These are phyloP conservation scores for Aphaenogaster ashmeadi DNA, from an alignment of 1,140 invertebrate genomes.

Conservation along the genomic window DNA sequence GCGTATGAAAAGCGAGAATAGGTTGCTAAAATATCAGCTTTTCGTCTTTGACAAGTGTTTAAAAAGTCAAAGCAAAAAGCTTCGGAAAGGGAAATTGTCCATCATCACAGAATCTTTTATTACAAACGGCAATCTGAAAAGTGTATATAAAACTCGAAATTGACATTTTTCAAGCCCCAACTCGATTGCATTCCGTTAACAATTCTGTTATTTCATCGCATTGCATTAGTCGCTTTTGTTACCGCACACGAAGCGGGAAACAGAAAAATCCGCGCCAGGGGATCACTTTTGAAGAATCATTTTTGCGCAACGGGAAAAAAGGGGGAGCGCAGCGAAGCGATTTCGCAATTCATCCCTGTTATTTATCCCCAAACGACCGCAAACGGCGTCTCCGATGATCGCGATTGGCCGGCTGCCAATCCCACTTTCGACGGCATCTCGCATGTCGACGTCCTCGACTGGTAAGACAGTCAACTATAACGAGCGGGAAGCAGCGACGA, in stretches of 20 bases:
- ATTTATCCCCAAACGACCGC: slow-evolving; percentile 53
- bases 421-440: slow-evolving; percentile 52
- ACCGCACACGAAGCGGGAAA: background rate
- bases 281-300: slow-evolving; percentile 57
- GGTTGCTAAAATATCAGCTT: background rate
- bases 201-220: slow-evolving; percentile 44
- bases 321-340: background rate
- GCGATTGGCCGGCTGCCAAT: slow-evolving; percentile 56
- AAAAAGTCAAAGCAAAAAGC: background rate
- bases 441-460: slow-evolving; percentile 48
- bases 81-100: background rate
- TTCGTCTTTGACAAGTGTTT: background rate
- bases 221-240: slow-evolving; percentile 26
- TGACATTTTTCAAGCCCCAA: slow-evolving; percentile 47
- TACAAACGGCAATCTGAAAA: slow-evolving; percentile 38
- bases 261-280: slow-evolving; percentile 19
- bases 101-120: slow-evolving; percentile 31
- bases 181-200: slow-evolving; percentile 21
- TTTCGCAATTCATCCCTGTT: slow-evolving; percentile 58
- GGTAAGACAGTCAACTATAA: slow-evolving; percentile 57
- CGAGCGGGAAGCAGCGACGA: slow-evolving; percentile 58
- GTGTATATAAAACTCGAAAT: slow-evolving; percentile 35
- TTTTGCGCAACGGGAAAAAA: slow-evolving; percentile 30
- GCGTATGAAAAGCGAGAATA: background rate
- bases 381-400: slow-evolving; percentile 43